Evolutionary conservation across 2,797 vertebrate genomes (phyloP).

Genomic region (Hyperoplus lanceolatus): DNA sequence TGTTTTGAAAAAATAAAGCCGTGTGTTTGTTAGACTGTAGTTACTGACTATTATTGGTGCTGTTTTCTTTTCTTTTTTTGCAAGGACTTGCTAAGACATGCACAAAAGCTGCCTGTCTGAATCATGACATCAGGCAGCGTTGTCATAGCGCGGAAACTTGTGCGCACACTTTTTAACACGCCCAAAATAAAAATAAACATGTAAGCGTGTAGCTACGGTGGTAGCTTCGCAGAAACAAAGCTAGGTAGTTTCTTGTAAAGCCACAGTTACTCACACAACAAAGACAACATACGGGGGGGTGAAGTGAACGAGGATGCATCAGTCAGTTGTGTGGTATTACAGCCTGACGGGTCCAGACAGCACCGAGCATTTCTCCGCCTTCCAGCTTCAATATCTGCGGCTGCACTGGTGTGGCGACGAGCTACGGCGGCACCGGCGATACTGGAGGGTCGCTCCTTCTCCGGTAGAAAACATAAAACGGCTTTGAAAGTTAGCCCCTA

Average conservation of each 20-base stretch:
- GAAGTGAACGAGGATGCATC: constrained; percentile 83
- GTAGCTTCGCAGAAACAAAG: background rate
- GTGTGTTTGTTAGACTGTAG: background rate
- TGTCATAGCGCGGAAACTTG: constrained; percentile 63
- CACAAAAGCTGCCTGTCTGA: constrained; percentile 46
- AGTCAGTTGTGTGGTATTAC: constrained; percentile 77
- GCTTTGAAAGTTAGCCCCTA: constrained; percentile 65
- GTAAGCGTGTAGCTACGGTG: background rate
- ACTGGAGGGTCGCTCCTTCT: constrained; percentile 8
- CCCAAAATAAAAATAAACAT: background rate
- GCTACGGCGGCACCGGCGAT: constrained; percentile 15
- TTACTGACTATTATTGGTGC: no score
- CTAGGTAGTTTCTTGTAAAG: background rate
- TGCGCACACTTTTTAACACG: constrained; percentile 24
- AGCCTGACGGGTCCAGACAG: constrained; percentile 66
- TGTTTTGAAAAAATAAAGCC: background rate
- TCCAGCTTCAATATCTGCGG: constrained; percentile 50
- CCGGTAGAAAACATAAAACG: constrained; percentile 40
- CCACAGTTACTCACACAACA: constrained; percentile 79
- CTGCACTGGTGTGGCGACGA: constrained; percentile 9
- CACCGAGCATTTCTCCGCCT: constrained; percentile 71
- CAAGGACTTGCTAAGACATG: constrained; percentile 68
- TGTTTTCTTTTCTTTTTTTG: background rate
- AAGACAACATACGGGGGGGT: constrained; percentile 74
- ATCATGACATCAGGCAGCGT: constrained; percentile 53